Conservation (phyloP, 2,113 vertebrate genomes). For the Lagopus leucura region DNA sequence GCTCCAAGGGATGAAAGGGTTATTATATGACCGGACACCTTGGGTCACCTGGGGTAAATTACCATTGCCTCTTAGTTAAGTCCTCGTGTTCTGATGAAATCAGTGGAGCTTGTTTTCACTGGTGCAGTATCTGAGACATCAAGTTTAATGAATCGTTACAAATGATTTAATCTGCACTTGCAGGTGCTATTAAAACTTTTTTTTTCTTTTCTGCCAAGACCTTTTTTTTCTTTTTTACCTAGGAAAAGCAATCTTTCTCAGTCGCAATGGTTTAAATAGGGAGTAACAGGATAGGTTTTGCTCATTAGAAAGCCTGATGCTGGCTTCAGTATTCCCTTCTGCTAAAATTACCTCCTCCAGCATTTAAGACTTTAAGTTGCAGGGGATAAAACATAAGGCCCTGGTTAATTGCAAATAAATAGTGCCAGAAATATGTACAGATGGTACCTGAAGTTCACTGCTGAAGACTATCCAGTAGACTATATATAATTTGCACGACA, state of each 20-base stretch:
- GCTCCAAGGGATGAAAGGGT: neutral
- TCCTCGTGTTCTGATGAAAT: neutral
- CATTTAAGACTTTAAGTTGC: conserved; percentile 51
- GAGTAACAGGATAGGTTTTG: conserved; percentile 35
- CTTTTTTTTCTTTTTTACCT: neutral
- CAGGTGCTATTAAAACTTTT: conserved; percentile 20
- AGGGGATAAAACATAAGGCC: conserved; percentile 76
- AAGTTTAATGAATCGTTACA: conserved; percentile 22
- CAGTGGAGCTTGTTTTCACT: conserved; percentile 2
- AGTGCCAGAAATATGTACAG: conserved; percentile 72
- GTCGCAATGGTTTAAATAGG: conserved; percentile 43
- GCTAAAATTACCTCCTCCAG: conserved; percentile 67
- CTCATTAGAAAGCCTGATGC: conserved; percentile 58
- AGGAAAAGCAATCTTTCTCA: neutral
- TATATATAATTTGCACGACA: conserved; percentile 39
- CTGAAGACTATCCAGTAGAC: conserved; percentile 51
- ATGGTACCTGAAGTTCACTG: conserved; percentile 74
- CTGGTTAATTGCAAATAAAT: conserved; percentile 77
- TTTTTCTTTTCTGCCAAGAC: neutral
- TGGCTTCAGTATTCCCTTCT: conserved; percentile 64
- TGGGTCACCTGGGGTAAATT: neutral
- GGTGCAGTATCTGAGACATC: neutral
- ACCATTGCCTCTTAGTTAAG: neutral
- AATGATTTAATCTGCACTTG: conserved; percentile 44
- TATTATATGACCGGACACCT: neutral